Conservation (phyloP, 2,113 vertebrate species). For the Gulo gulo region DNA sequence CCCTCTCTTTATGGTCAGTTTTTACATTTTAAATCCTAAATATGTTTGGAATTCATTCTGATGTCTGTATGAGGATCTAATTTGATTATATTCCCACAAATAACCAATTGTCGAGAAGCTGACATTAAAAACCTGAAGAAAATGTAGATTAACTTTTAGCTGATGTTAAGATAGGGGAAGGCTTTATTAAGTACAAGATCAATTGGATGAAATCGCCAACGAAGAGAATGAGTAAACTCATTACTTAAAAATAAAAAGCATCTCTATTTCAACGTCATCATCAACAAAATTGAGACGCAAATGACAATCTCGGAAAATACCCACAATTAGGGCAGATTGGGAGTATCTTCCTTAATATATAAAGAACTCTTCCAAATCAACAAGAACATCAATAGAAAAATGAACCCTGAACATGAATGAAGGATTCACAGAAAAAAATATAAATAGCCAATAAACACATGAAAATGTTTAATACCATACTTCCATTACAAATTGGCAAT, state of each 20-base stretch:
- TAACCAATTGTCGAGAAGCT: not conserved
- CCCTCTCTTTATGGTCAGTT: not conserved
- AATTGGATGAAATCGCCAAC: not conserved
- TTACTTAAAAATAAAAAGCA: not conserved
- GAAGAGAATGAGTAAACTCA: not conserved
- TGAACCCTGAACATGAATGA: not conserved
- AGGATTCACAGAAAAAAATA: not conserved
- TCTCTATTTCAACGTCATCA: slow-evolving; percentile 25
- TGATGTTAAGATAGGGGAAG: not conserved
- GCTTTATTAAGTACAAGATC: slow-evolving; percentile 3
- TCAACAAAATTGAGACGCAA: slow-evolving; percentile 5
- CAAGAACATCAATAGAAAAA: slow-evolving; percentile 16
- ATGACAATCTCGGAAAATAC: not conserved
- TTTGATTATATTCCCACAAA: not conserved
- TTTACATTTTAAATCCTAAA: slow-evolving; percentile 7
- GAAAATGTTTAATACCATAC: not conserved
- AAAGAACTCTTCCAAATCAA: slow-evolving; percentile 50
- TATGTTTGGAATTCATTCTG: not conserved
- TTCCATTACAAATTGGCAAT: not conserved
- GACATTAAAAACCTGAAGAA: not conserved
- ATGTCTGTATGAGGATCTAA: not conserved
- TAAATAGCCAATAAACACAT: not conserved
- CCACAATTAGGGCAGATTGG: not conserved
- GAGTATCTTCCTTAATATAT: not conserved
- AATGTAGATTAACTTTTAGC: not conserved